Conservation (phyloP, 1,140 invertebrate species). For the Trichonephila clavipes region DNA sequence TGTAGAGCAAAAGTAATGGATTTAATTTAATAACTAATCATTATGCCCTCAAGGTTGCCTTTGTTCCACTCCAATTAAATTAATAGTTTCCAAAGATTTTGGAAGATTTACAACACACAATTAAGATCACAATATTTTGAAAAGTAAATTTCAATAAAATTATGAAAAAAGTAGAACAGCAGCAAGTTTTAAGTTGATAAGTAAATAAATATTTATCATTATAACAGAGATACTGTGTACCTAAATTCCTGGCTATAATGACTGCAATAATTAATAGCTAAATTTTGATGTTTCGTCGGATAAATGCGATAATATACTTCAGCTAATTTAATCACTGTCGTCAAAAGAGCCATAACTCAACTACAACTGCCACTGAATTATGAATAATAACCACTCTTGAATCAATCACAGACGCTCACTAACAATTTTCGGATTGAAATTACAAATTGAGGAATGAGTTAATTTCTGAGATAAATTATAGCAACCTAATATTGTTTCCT, state of each 20-base stretch:
- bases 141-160: too few species aligned
- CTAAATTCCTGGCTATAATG: background rate
- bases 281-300: background rate
- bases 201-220: background rate
- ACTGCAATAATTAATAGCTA: background rate
- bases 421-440: background rate
- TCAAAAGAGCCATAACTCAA: background rate
- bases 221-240: background rate
- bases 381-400: background rate
- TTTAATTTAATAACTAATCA: too few species aligned
- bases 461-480: background rate
- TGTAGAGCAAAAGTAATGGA: too few species aligned
- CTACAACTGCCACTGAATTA: background rate
- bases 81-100: too few species aligned
- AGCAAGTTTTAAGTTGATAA: background rate
- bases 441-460: background rate
- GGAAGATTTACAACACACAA: too few species aligned
- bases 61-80: too few species aligned
- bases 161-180: too few species aligned
- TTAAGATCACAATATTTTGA: too few species aligned
- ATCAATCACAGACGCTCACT: background rate
- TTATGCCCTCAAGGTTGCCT: too few species aligned
- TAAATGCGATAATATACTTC: constrained; percentile 18
- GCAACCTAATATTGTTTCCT: background rate
- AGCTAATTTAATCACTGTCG: background rate